Evolutionary conservation across 92 coral and sea anemone genomes (phyloP), one percentile per base, ranked within the genome.

Genomic region (Chrysogorgia sp.): DNA sequence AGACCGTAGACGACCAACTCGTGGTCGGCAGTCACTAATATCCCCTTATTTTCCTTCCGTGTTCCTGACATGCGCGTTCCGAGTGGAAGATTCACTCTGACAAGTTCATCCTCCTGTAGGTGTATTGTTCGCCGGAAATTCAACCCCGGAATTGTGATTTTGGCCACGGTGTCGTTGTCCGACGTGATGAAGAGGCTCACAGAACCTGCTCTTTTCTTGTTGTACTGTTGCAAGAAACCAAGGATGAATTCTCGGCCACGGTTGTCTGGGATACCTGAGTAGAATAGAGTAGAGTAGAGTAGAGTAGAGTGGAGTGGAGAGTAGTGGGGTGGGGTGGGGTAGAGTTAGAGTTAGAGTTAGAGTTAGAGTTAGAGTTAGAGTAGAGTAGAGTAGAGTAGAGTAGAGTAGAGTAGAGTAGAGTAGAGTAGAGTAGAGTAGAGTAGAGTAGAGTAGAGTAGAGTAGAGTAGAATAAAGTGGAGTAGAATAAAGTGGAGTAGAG

Each of bases 1-100:
- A 87, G 34, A 1, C 92, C 98, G 32, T 87, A 83, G 40, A 94
- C 90, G 1, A 91, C 87, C 0, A 94, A 34, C 14, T 92, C 89
- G 23, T 86, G 60, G 64, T 87, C 79, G 0, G 97, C 83, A 0
- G 77, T 81, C 34, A 93, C 80, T n/a, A 83, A 69, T 49, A 93
- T 87, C 0, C 98, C 98, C 31, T 87, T 90, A 13, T 61, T 82
- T 22, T 49, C 79, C 63, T 57, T 79, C 19, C 80, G 74, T 1
- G 89, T 83, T 0, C 15, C 25, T 10, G 37, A 47, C 84, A 89
- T 82, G 34, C 98, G 91, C 21, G 72, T 67, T 0, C 3, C 24
- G 1, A 92, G 90, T 1, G 93, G 92, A 0, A 93, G 85, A 9
- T 30, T 56, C 3, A 93, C 84, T 9, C 79, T 31, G 33, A 72